These are phyloP conservation scores for Hesperophylax magnus DNA, from an alignment of 1,140 invertebrate genomes.

Conservation along the genomic window DNA sequence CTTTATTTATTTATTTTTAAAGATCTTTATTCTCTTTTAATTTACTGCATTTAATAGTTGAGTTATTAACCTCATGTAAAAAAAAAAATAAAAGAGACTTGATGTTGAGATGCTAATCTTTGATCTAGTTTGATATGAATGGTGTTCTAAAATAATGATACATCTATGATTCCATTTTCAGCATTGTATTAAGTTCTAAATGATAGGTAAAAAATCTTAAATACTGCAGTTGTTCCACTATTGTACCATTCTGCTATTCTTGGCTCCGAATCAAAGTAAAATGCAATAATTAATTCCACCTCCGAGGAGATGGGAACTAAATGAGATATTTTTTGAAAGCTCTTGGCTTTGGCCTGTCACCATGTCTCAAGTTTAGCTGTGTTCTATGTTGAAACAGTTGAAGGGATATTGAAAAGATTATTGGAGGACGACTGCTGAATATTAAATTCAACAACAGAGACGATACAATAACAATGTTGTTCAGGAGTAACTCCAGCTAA, in stretches of 20 bases:
- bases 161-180: constrained; percentile 56
- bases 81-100: too few species aligned
- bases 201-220: constrained; percentile 34
- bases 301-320: constrained; percentile 50
- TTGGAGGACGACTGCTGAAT: not conserved
- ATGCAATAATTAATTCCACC: constrained; percentile 16
- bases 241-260: constrained; percentile 43
- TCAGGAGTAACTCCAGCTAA: constrained; percentile 53
- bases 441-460: not conserved
- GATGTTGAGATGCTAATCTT: too few species aligned
- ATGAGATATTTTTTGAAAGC: constrained; percentile 45
- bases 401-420: too few species aligned
- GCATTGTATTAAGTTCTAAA: constrained; percentile 39
- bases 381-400: too few species aligned
- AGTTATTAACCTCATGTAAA: too few species aligned
- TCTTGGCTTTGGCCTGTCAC: constrained; percentile 50
- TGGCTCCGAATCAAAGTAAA: constrained; percentile 37
- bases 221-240: constrained; percentile 47
- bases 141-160: constrained; percentile 51
- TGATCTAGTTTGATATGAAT: not conserved
- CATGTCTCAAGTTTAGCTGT: constrained; percentile 57
- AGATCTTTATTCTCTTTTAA: too few species aligned
- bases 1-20: too few species aligned
- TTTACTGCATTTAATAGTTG: too few species aligned
- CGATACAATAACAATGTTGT: constrained; percentile 17